These are phyloP conservation scores for Opisthocomus hoazin DNA, from an alignment of 2,113 vertebrate genomes.

Conservation along the genomic window DNA sequence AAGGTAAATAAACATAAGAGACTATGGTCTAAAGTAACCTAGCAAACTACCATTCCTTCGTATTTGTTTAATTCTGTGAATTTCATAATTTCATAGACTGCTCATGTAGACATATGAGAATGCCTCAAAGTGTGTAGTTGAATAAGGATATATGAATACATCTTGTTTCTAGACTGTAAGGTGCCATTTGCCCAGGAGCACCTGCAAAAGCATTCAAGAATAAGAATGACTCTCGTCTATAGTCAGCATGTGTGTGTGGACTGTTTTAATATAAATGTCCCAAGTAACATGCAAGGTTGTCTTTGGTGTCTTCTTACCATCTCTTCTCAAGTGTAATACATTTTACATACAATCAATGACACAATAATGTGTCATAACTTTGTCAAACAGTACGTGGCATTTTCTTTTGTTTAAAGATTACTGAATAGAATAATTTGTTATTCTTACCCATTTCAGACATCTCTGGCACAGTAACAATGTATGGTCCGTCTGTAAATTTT, in stretches of 20 bases:
- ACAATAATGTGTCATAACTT: not conserved
- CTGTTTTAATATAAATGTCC: not conserved
- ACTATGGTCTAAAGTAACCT: not conserved
- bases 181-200: not conserved
- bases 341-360: not conserved
- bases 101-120: not conserved
- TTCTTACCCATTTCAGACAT: constrained; percentile 97
- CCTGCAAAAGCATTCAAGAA: not conserved
- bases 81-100: not conserved
- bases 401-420: not conserved
- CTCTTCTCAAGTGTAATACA: not conserved
- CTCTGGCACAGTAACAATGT: constrained; percentile 90
- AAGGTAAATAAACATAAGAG: not conserved
- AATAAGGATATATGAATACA: not conserved
- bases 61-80: not conserved
- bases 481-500: constrained; percentile 91
- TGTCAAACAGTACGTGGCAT: not conserved
- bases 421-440: not conserved
- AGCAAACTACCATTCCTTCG: not conserved
- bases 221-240: not conserved
- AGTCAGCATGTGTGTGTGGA: fast-evolving
- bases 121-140: not conserved
- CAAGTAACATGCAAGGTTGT: not conserved
- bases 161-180: not conserved
- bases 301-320: not conserved